phyloP scores from a whole-genome alignment of 2,888 invertebrate genomes.

The Patella caerulea region DNA sequence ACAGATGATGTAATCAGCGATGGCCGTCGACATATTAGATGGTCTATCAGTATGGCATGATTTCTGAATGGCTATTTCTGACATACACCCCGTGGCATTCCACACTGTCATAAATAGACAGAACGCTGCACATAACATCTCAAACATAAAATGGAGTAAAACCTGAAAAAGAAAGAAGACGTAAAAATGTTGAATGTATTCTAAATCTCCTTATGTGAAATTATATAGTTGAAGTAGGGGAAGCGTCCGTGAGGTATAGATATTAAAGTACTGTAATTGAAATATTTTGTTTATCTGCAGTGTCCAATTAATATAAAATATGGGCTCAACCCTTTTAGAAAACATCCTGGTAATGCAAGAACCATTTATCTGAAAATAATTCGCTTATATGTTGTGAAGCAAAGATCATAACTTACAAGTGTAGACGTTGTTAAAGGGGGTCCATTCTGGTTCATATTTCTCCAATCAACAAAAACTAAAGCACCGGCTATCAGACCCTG shows the following conservation, averaged over 20 bases:
- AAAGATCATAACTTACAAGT: neutral
- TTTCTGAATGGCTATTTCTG: neutral
- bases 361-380: too few relatives aligned
- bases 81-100: neutral
- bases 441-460: slow-evolving; percentile 6
- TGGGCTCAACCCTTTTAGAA: too few relatives aligned
- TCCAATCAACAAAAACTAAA: slow-evolving; percentile 1
- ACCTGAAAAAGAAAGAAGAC: neutral
- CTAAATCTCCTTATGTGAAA: too few relatives aligned
- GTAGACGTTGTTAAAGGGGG: neutral
- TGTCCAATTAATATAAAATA: too few relatives aligned
- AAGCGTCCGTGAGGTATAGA: too few relatives aligned
- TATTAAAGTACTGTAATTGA: too few relatives aligned
- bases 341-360: too few relatives aligned
- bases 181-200: too few relatives aligned
- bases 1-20: neutral
- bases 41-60: neutral
- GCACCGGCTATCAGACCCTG: neutral
- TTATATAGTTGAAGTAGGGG: too few relatives aligned
- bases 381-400: too few relatives aligned
- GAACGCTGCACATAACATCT: slow-evolving; percentile 1
- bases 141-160: neutral
- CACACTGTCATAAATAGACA: neutral
- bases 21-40: neutral
- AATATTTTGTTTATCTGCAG: too few relatives aligned